Conservation (phyloP, 35 echinoderm and acorn worm species). For the Heliocidaris tuberculata region DNA sequence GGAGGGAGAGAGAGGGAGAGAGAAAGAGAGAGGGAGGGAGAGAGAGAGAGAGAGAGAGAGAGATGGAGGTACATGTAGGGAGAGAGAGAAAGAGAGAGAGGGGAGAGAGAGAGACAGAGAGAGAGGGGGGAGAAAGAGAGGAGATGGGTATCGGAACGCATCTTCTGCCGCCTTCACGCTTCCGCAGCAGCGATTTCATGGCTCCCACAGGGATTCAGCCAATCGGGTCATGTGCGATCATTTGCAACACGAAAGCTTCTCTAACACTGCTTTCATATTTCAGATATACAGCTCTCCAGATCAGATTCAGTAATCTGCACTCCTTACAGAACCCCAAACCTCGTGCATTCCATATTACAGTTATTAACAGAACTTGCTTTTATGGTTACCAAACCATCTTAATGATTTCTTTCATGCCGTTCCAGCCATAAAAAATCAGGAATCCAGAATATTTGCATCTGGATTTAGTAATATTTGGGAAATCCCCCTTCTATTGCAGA, state of each 20-base stretch:
- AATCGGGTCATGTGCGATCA: neutral
- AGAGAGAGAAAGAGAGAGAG: no score
- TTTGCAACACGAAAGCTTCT: neutral
- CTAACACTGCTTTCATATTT: neutral
- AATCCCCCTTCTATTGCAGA: neutral
- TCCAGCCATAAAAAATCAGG: neutral
- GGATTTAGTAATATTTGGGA: neutral
- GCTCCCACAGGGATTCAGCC: neutral
- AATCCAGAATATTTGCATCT: neutral
- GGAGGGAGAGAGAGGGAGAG: no score
- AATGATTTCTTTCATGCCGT: neutral
- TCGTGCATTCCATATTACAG: neutral
- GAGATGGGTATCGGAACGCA: neutral
- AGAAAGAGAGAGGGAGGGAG: no score
- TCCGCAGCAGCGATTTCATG: conserved; percentile 14
- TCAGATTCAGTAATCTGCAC: neutral
- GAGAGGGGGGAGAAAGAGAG: neutral
- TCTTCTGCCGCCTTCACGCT: conserved; percentile 13
- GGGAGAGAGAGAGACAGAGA: no score
- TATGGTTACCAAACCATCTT: neutral
- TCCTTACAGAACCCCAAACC: neutral
- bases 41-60: no score
- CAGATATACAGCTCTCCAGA: neutral
- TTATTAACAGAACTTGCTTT: neutral
- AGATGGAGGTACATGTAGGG: no score